Base-by-base conservation (phyloP, 2,888 invertebrate species). In the Perdita meconis region DNA sequence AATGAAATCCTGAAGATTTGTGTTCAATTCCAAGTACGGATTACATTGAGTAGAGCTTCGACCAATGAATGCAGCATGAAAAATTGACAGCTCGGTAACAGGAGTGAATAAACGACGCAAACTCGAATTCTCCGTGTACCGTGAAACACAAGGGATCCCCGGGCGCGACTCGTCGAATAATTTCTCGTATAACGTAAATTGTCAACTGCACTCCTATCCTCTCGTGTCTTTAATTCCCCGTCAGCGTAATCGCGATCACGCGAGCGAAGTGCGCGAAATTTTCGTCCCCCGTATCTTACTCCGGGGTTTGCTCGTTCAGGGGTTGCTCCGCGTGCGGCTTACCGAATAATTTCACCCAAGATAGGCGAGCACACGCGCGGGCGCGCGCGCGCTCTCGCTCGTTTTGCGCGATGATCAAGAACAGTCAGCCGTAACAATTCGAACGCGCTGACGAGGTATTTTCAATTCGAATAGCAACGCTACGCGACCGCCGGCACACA, bases 401-500 rank as follows among this genome's bases (percentile, higher is more conserved):
- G 34, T 6, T 47, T 63, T 30, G 59, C 42, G 47, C 44, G 59
- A 61, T 59, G 64, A 70, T 61, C 60, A 59, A 38, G 61, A 26
- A 50, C 55, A 70, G 55, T 50, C 70, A 42, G 50, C 47, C 53
- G 77, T 76, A 77, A 75, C 75, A 78, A 79, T 78, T 68, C 55
- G 78, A 82, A 66, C 64, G 65, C 59, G 81, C 65, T 78, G 81
- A 83, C 82, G 84, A 81, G 81, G 78, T 82, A 82, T 82, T 82
- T 82, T 83, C 82, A 82, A 83, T 82, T 81, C 78, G 78, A 74
- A 71, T 70, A 53, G 68, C 68, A 74, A 71, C 70, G 65, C 77
- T 77, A 77, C 83, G 67, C 67, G 77, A 72, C 73, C 80, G 34
- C 73, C 67, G 73, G 61, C 61, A 53, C 72, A 69, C 74, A 61